Conservation (phyloP, 1,140 invertebrate species). For the Tetranychus cinnabarinus region DNA sequence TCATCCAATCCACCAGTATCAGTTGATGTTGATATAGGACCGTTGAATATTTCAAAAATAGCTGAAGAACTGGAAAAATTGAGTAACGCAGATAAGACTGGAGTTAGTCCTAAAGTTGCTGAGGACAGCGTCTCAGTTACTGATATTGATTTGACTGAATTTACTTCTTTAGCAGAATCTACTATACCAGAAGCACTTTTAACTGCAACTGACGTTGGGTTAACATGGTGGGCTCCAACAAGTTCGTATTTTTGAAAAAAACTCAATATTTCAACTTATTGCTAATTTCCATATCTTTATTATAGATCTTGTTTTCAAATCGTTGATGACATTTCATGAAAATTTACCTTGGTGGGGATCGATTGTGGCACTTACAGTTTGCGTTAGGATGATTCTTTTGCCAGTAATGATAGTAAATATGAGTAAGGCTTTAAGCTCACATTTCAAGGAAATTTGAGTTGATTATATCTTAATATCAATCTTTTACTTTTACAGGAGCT, state of each 20-base stretch:
- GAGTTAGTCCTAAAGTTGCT: not conserved
- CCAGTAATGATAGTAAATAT: slow-evolving; percentile 56
- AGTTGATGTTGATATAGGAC: not conserved
- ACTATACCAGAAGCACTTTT: not conserved
- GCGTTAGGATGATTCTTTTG: slow-evolving; percentile 45
- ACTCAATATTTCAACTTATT: not conserved
- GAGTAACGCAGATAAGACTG: not conserved
- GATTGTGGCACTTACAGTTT: slow-evolving; percentile 54
- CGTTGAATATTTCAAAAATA: not conserved
- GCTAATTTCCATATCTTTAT: not conserved
- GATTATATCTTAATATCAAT: too few species aligned
- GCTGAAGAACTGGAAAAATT: not conserved
- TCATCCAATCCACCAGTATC: too few species aligned
- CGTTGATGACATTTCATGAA: not conserved
- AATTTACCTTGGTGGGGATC: slow-evolving; percentile 65
- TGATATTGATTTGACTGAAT: not conserved
- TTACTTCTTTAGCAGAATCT: not conserved
- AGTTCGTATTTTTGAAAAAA: not conserved
- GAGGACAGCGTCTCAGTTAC: not conserved
- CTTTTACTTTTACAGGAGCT: not conserved
- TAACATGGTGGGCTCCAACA: not conserved
- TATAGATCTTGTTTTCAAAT: not conserved
- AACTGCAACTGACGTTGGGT: not conserved
- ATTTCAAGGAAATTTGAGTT: not conserved
- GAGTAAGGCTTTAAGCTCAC: slow-evolving; percentile 16